A percentile compares a stretch with the other conserved stretches of the same genome.
These are phyloP conservation scores for Torymus auratus DNA, from an alignment of 2,888 invertebrate genomes.

Conservation along the genomic window DNA sequence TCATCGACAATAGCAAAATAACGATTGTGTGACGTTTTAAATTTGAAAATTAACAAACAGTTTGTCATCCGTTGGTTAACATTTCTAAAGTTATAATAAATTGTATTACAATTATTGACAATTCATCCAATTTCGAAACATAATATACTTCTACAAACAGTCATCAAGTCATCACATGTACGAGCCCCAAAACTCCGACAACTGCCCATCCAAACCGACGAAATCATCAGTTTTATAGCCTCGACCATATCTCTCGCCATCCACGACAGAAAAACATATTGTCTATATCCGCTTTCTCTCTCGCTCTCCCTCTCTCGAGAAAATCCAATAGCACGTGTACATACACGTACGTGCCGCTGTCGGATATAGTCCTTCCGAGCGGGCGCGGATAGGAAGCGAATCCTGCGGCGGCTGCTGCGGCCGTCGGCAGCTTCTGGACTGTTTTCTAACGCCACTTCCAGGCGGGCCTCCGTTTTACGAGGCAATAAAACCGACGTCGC, in stretches of 20 bases:
- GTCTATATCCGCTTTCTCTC: background rate
- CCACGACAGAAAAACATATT: slow-evolving; percentile 18
- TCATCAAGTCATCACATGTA: no score
- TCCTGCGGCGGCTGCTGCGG: slow-evolving; percentile 29
- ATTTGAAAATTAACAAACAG: no score
- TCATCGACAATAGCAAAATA: no score
- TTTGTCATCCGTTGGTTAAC: no score
- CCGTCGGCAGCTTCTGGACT: slow-evolving; percentile 47
- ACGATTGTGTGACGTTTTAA: no score
- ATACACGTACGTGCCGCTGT: background rate
- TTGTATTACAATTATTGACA: no score
- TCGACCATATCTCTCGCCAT: background rate
- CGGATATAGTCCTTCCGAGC: background rate
- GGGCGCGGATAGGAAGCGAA: slow-evolving; percentile 13
- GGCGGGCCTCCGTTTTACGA: slow-evolving; percentile 69
- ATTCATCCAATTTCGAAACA: no score
- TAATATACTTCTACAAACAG: no score
- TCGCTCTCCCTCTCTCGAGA: background rate
- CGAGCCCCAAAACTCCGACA: no score
- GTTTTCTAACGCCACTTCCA: slow-evolving; percentile 68
- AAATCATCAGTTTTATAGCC: no score
- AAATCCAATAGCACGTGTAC: slow-evolving; percentile 32
- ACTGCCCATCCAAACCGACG: no score
- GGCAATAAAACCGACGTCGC: slow-evolving; percentile 73
- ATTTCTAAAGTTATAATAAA: no score